These are phyloP conservation scores for Tyrannus savana DNA, from an alignment of 2,113 vertebrate genomes.

Conservation along the genomic window DNA sequence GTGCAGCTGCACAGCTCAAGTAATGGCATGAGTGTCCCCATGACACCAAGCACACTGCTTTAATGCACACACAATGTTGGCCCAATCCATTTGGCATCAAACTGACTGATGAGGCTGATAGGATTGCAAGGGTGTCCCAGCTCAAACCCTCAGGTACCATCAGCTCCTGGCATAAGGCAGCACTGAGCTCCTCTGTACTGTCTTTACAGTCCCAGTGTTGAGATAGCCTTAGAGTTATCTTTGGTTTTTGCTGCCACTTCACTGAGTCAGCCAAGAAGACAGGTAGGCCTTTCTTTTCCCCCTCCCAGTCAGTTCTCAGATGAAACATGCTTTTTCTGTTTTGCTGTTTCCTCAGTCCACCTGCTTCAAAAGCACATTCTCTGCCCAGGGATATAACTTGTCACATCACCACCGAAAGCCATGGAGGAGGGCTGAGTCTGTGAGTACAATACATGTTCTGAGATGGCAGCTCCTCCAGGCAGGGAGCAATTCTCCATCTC, in stretches of 20 bases:
- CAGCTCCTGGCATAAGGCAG: neutral
- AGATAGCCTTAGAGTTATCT: neutral
- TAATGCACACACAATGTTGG: neutral
- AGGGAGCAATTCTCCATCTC: neutral
- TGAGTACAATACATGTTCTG: neutral
- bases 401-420: neutral
- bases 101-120: neutral
- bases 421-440: neutral
- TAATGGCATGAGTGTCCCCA: neutral
- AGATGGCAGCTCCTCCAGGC: neutral
- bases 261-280: neutral
- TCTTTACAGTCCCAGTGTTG: neutral
- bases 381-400: neutral
- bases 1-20: neutral
- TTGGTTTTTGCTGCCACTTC: neutral
- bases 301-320: neutral
- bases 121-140: neutral
- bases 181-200: neutral
- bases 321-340: neutral
- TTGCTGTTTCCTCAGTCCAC: neutral
- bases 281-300: neutral
- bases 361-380: neutral
- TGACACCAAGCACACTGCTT: neutral
- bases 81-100: neutral
- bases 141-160: neutral